Evolutionary conservation across 2,113 vertebrate species (phyloP).

Genomic region (Leptobrachium leishanense): DNA sequence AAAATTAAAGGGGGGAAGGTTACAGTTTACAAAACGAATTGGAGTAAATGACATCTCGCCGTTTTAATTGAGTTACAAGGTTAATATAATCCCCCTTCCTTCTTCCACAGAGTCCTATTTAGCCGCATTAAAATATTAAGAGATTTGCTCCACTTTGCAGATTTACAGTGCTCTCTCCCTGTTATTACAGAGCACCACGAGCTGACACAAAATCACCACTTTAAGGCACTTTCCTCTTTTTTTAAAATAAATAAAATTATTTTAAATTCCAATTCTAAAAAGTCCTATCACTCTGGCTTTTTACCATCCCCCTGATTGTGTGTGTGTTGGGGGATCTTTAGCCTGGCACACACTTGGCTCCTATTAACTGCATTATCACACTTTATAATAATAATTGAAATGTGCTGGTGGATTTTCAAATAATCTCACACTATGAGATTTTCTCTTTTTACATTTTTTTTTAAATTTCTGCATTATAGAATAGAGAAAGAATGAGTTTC

Average conservation of each 20-base stretch:
- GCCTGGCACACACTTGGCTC: neutral
- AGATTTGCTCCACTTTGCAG: neutral
- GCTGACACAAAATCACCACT: conserved; percentile 4
- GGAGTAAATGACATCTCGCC: conserved; percentile 13
- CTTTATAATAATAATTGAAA: neutral
- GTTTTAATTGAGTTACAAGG: conserved; percentile 25
- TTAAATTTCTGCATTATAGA: too few species aligned
- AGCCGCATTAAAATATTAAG: conserved; percentile 16
- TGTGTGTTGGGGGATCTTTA: neutral
- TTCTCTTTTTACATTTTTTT: too few species aligned
- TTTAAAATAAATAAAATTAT: neutral
- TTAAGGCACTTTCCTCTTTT: neutral
- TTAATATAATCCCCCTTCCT: conserved; percentile 9
- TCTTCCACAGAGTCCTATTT: conserved; percentile 9
- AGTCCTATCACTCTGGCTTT: neutral
- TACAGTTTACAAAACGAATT: conserved; percentile 10
- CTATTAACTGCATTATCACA: neutral
- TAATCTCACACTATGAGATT: too few species aligned
- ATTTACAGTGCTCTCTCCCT: neutral
- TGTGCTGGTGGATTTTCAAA: neutral
- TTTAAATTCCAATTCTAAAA: conserved; percentile 1
- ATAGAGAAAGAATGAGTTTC: neutral
- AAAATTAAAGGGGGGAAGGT: neutral
- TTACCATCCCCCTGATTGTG: neutral
- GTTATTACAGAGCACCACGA: neutral